A percentile compares a stretch with the other conserved stretches of the same genome.
phyloP scores from a whole-genome alignment of 2,113 vertebrate species.

The Prionailurus bengalensis region DNA sequence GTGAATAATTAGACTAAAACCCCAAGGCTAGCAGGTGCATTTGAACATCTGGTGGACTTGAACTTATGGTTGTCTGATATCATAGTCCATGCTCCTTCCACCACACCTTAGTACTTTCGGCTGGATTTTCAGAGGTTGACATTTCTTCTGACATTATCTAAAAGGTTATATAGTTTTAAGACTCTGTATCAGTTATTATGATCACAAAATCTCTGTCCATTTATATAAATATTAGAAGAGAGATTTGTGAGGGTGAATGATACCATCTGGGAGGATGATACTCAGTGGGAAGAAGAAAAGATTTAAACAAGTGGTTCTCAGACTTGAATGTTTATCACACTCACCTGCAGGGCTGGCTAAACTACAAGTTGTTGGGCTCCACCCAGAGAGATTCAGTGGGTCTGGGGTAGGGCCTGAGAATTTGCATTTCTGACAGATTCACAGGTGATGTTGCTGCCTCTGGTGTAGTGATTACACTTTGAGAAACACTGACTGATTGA shows the following conservation, averaged over 20 bases:
- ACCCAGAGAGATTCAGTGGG: background rate
- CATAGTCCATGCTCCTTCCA: background rate
- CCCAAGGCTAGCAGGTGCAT: background rate
- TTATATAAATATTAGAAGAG: background rate
- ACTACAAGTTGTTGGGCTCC: background rate
- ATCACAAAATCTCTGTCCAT: background rate
- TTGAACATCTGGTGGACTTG: background rate
- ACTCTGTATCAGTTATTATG: background rate
- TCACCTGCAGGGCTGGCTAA: background rate
- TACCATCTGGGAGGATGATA: background rate
- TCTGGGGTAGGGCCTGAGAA: background rate
- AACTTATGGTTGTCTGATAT: background rate
- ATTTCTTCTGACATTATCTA: background rate
- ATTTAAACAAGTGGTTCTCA: background rate
- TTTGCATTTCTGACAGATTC: background rate
- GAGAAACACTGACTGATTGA: background rate
- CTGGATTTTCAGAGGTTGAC: background rate
- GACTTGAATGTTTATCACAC: background rate
- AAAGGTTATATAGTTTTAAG: background rate
- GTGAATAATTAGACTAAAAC: background rate
- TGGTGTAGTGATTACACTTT: background rate
- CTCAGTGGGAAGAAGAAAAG: background rate
- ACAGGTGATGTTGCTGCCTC: background rate
- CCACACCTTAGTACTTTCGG: background rate
- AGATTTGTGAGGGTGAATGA: background rate